Evolutionary conservation across 2,888 invertebrate species (phyloP).

Genomic region (Azorinus chamasolen): DNA sequence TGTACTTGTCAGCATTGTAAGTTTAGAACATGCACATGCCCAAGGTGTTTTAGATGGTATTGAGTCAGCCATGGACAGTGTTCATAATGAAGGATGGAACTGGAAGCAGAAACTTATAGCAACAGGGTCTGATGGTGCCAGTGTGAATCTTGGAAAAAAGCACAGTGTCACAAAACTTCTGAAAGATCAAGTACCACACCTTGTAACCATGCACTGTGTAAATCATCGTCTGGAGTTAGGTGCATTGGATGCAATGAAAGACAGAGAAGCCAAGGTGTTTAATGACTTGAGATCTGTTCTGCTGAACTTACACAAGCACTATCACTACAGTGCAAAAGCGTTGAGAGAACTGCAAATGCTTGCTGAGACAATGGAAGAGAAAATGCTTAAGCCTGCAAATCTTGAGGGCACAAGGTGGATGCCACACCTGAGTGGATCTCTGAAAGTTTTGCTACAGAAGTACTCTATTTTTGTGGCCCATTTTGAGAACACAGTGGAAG

Average conservation of each 20-base stretch:
- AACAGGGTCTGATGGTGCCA: slow-evolving; percentile 52
- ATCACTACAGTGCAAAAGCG: slow-evolving; percentile 59
- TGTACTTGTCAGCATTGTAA: slow-evolving; percentile 37
- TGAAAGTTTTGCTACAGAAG: slow-evolving; percentile 28
- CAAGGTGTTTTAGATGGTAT: slow-evolving; percentile 37
- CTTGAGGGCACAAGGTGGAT: slow-evolving; percentile 61
- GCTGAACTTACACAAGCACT: slow-evolving; percentile 52
- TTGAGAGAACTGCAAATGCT: slow-evolving; percentile 49
- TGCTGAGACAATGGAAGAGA: slow-evolving; percentile 54
- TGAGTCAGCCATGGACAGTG: slow-evolving; percentile 31
- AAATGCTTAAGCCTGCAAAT: slow-evolving; percentile 39
- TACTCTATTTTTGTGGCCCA: slow-evolving; percentile 43
- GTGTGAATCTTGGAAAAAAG: slow-evolving; percentile 46
- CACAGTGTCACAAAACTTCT: slow-evolving; percentile 45
- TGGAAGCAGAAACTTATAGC: slow-evolving; percentile 46
- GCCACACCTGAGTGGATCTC: slow-evolving; percentile 44
- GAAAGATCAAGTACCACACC: slow-evolving; percentile 36
- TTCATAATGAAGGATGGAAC: slow-evolving; percentile 10
- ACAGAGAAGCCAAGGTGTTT: slow-evolving; percentile 37
- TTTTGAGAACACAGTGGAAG: slow-evolving; percentile 50
- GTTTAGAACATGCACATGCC: slow-evolving; percentile 44
- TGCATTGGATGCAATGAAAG: slow-evolving; percentile 53
- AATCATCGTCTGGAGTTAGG: slow-evolving; percentile 52
- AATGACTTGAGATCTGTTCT: slow-evolving; percentile 45
- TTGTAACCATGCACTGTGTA: slow-evolving; percentile 49